These are phyloP conservation scores for Sebastes baramenuke DNA, from an alignment of 2,797 vertebrate species.

Conservation along the genomic window DNA sequence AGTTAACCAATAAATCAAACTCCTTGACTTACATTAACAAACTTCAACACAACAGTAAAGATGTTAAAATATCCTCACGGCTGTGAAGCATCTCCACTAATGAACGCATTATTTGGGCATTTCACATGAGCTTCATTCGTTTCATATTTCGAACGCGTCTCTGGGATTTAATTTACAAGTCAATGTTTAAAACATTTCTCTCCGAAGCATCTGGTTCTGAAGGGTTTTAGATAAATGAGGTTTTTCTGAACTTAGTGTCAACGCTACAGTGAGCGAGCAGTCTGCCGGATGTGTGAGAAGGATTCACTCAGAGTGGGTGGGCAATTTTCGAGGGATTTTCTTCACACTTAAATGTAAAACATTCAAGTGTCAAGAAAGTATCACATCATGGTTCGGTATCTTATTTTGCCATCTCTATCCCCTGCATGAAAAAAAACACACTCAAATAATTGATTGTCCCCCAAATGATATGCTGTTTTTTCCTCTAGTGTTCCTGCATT, in stretches of 20 bases:
- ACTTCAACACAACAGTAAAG: background rate
- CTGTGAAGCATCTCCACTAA: background rate
- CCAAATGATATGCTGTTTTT: background rate
- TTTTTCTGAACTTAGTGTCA: background rate
- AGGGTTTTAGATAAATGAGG: conserved; percentile 23
- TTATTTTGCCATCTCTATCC: background rate
- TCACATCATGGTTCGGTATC: background rate
- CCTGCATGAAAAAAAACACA: background rate
- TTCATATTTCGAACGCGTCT: background rate
- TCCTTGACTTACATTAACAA: background rate
- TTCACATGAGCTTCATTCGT: background rate
- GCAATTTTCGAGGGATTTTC: background rate
- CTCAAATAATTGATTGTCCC: background rate
- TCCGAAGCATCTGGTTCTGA: conserved; percentile 8
- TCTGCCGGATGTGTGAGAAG: background rate
- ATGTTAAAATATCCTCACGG: background rate
- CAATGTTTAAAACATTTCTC: conserved; percentile 35
- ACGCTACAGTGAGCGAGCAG: conserved; percentile 20
- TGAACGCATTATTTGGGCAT: background rate
- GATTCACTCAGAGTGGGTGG: background rate
- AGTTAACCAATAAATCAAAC: background rate
- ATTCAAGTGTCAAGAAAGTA: background rate
- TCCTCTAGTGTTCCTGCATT: background rate
- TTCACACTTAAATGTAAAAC: background rate
- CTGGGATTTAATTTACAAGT: conserved; percentile 18